Conservation (phyloP, 1,140 invertebrate species). For the Oscheius sp. region DNA sequence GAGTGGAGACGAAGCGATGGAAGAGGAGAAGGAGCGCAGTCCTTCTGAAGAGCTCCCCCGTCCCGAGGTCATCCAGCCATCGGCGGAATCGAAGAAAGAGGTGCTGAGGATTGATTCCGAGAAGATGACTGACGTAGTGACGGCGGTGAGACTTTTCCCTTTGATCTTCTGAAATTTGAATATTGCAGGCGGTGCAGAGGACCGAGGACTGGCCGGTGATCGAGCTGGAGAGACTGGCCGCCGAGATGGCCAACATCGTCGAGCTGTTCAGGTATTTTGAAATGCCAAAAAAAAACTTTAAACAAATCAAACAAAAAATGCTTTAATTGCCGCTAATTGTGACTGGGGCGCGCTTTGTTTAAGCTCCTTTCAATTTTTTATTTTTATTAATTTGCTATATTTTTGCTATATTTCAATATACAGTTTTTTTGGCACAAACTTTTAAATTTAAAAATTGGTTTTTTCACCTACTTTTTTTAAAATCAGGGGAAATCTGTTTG, state of each 20-base stretch:
- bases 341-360: not conserved
- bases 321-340: not conserved
- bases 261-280: conserved; percentile 7
- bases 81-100: conserved; percentile 11
- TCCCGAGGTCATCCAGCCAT: too few species aligned
- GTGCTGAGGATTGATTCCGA: too few species aligned
- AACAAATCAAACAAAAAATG: too few species aligned
- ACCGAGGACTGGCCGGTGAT: conserved; percentile 17
- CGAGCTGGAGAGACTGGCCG: conserved; percentile 28
- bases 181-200: not conserved
- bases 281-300: not conserved
- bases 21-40: conserved; percentile 1
- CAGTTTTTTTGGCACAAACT: too few species aligned
- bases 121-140: too few species aligned
- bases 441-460: too few species aligned
- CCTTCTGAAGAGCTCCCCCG: too few species aligned
- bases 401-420: not conserved
- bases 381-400: not conserved
- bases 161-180: too few species aligned
- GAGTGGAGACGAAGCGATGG: conserved; percentile 4
- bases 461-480: too few species aligned
- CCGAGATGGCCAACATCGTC: conserved; percentile 13
- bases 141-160: too few species aligned
- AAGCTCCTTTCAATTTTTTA: not conserved
- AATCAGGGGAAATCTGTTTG: too few species aligned